phyloP scores from a whole-genome alignment of 1,140 invertebrate species.

The Ericerus pela region DNA sequence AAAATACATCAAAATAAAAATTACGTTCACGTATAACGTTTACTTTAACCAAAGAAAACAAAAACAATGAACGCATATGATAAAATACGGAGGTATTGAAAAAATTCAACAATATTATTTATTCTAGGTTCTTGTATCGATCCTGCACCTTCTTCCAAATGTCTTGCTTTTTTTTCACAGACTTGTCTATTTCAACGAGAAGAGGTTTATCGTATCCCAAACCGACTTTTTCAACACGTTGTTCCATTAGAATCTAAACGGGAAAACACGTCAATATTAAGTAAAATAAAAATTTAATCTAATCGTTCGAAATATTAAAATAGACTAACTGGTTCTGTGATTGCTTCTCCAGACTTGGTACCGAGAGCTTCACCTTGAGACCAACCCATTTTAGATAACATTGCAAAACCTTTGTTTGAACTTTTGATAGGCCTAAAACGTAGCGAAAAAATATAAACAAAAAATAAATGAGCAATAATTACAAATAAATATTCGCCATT shows the following conservation, averaged over 20 bases:
- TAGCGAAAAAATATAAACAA: not conserved
- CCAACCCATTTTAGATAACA: conserved; percentile 85
- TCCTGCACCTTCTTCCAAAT: conserved; percentile 34
- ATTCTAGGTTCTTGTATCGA: conserved; percentile 29
- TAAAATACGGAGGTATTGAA: too few species aligned
- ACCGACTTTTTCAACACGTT: conserved; percentile 29
- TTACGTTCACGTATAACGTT: too few species aligned
- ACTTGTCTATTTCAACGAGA: conserved; percentile 26
- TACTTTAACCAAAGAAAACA: too few species aligned
- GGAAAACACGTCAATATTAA: conserved; percentile 19
- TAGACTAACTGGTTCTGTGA: conserved; percentile 60
- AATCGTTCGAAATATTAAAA: conserved; percentile 1
- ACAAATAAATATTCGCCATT: not conserved
- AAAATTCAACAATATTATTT: too few species aligned
- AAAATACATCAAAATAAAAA: too few species aligned
- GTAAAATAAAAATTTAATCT: not conserved
- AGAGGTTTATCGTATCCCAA: conserved; percentile 27
- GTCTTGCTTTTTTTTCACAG: conserved; percentile 30
- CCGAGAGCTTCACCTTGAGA: conserved; percentile 70
- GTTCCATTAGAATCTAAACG: conserved; percentile 30
- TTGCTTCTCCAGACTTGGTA: conserved; percentile 36
- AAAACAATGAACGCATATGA: too few species aligned
- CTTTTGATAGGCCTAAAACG: conserved; percentile 20
- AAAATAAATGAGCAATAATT: not conserved
- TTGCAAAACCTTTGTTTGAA: conserved; percentile 60